A percentile compares a stretch with the other conserved stretches of the same genome.
These are phyloP conservation scores for Hyperoodon ampullatus DNA, from an alignment of 2,113 vertebrate genomes.

Conservation along the genomic window DNA sequence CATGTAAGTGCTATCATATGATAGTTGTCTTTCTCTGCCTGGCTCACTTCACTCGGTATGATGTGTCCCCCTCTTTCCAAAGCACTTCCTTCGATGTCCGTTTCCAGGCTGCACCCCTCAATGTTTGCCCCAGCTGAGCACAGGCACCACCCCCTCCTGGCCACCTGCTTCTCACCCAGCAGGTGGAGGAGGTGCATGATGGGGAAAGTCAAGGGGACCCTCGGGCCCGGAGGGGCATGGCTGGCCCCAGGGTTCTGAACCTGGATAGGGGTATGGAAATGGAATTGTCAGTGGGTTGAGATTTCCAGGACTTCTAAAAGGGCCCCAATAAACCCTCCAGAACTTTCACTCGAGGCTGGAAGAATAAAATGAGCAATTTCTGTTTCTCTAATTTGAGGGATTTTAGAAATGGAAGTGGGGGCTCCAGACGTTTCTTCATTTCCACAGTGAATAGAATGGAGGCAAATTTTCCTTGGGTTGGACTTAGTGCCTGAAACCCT, in stretches of 20 bases:
- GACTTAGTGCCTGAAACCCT: background rate
- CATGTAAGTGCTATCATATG: background rate
- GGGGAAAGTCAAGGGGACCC: background rate
- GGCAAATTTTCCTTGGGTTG: background rate
- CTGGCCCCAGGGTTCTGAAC: background rate
- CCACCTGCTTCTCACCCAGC: background rate
- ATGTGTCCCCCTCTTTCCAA: background rate
- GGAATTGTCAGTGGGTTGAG: background rate
- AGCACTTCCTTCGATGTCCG: background rate
- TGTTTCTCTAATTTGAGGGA: background rate
- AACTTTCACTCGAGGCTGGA: background rate
- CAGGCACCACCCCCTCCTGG: too few species aligned
- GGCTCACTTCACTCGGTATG: background rate
- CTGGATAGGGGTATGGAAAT: background rate
- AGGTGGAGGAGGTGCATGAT: background rate
- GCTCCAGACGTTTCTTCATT: background rate
- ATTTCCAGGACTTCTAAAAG: background rate
- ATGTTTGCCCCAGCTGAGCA: background rate
- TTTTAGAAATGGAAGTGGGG: background rate
- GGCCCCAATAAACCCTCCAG: background rate
- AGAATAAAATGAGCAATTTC: background rate
- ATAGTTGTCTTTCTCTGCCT: background rate
- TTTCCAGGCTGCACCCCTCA: background rate
- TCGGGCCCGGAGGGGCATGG: background rate
- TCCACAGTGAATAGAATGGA: background rate